A percentile compares a stretch with the other conserved stretches of the same genome.
phyloP scores from a whole-genome alignment of 2,888 invertebrate genomes.

The Brachyopa scutellaris region DNA sequence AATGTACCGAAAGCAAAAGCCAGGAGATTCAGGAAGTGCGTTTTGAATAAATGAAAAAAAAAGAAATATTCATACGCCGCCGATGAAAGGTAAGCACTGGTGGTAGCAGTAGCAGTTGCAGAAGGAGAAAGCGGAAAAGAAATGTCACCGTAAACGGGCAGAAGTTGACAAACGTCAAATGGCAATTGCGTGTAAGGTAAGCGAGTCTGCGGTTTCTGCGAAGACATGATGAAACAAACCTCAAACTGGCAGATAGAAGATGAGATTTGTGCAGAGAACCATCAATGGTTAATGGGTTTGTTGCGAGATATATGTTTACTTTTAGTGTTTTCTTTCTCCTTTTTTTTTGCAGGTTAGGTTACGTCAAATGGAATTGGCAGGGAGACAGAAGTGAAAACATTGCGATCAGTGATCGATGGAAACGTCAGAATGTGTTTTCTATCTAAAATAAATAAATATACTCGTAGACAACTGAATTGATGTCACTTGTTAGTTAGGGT shows the following conservation, averaged over 20 bases:
- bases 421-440: slow-evolving; percentile 52
- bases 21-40: slow-evolving; percentile 59
- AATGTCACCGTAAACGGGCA: slow-evolving; percentile 64
- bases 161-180: slow-evolving; percentile 68
- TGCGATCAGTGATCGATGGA: slow-evolving; percentile 65
- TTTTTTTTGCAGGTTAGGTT: slow-evolving; percentile 48
- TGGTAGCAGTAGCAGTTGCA: too few species aligned
- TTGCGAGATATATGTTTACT: slow-evolving; percentile 46
- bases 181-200: slow-evolving; percentile 33
- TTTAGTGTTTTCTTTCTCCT: background rate
- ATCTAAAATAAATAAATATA: too few species aligned
- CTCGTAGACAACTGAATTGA: slow-evolving; percentile 51
- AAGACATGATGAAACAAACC: slow-evolving; percentile 36
- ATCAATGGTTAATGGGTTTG: slow-evolving; percentile 53
- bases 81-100: slow-evolving; percentile 18
- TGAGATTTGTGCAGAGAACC: slow-evolving; percentile 52
- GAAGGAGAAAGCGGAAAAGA: slow-evolving; percentile 70
- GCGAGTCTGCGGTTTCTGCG: slow-evolving; percentile 58
- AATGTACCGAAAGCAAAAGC: slow-evolving; percentile 61
- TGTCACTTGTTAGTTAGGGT: slow-evolving; percentile 32
- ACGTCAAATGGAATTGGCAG: slow-evolving; percentile 55
- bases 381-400: slow-evolving; percentile 62
- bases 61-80: slow-evolving; percentile 29
- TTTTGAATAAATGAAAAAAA: slow-evolving; percentile 16
- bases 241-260: slow-evolving; percentile 55